phyloP scores from a whole-genome alignment of 2,113 vertebrate genomes.

The Emberiza fucata region DNA sequence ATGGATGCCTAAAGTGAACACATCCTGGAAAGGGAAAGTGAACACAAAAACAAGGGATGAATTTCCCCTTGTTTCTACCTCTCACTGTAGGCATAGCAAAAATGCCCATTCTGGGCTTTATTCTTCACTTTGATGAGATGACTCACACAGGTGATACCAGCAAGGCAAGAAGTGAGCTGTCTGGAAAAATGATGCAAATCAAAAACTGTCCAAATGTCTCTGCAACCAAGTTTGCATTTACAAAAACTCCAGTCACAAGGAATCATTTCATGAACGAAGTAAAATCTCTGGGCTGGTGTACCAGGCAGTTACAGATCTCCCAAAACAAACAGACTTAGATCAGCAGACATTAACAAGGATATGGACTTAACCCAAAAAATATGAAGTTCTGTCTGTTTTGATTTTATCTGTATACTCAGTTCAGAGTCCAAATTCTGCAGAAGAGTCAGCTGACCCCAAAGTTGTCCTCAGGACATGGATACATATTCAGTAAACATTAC shows the following conservation, averaged over 20 bases:
- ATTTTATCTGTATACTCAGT: not conserved
- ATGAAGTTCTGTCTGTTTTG: not conserved
- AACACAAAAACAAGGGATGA: not conserved
- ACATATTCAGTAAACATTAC: not conserved
- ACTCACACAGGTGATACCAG: not conserved
- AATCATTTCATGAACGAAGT: not conserved
- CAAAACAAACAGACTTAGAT: not conserved
- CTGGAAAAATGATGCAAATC: not conserved
- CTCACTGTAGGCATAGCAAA: accelerated
- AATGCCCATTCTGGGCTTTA: not conserved
- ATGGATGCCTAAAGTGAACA: not conserved
- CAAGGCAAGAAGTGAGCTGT: not conserved
- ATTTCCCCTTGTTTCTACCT: not conserved
- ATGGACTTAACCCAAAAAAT: not conserved
- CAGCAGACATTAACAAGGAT: not conserved
- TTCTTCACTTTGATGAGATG: not conserved
- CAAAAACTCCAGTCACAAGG: not conserved
- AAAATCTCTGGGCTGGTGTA: not conserved
- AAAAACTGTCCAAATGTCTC: not conserved
- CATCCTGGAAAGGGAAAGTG: not conserved
- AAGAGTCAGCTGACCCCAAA: not conserved
- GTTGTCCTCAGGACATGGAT: not conserved
- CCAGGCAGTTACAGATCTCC: not conserved
- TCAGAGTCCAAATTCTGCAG: not conserved
- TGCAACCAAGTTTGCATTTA: not conserved